Conservation (phyloP, 2,888 invertebrate genomes). For the Heteromyza rotundicornis region DNA sequence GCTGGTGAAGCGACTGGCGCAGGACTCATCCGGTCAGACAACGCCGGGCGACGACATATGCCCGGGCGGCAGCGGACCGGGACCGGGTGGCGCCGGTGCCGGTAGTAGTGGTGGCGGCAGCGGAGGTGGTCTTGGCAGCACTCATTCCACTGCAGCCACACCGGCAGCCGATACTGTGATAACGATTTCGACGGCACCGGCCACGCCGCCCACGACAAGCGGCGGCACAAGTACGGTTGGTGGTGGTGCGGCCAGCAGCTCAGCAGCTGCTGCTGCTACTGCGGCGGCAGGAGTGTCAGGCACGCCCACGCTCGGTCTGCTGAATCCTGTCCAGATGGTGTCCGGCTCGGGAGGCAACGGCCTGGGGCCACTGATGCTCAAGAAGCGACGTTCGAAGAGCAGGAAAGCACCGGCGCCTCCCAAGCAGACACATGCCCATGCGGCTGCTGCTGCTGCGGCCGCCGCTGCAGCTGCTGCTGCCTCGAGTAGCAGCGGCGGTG, state of each 20-base stretch:
- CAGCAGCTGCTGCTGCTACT: slow-evolving; percentile 27
- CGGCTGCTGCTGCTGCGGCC: slow-evolving; percentile 27
- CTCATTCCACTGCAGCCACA: slow-evolving; percentile 43
- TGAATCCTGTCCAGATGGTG: slow-evolving; percentile 56
- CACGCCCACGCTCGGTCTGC: slow-evolving; percentile 51
- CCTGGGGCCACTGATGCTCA: slow-evolving; percentile 63
- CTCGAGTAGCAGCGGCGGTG: no score
- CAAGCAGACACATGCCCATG: slow-evolving; percentile 53
- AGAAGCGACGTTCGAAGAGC: slow-evolving; percentile 70
- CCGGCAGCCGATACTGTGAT: slow-evolving; percentile 57
- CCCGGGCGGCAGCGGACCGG: slow-evolving; percentile 40
- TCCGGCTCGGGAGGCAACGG: slow-evolving; percentile 62
- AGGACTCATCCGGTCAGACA: slow-evolving; percentile 58
- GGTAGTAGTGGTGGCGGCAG: slow-evolving; percentile 27
- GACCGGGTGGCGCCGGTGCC: slow-evolving; percentile 33
- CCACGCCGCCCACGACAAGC: slow-evolving; percentile 42
- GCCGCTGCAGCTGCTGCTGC: slow-evolving; percentile 35
- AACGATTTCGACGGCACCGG: slow-evolving; percentile 53
- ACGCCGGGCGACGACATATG: slow-evolving; percentile 60
- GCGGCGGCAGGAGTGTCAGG: slow-evolving; percentile 42
- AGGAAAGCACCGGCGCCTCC: slow-evolving; percentile 67
- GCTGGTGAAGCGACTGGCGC: slow-evolving; percentile 67
- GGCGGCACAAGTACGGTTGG: slow-evolving; percentile 30
- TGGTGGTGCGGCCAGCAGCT: slow-evolving; percentile 37
- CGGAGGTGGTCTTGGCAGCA: slow-evolving; percentile 33